Evolutionary conservation across 2,888 invertebrate species (phyloP), one percentile per base, ranked within the genome.

Genomic region (Cheilosia impressa): DNA sequence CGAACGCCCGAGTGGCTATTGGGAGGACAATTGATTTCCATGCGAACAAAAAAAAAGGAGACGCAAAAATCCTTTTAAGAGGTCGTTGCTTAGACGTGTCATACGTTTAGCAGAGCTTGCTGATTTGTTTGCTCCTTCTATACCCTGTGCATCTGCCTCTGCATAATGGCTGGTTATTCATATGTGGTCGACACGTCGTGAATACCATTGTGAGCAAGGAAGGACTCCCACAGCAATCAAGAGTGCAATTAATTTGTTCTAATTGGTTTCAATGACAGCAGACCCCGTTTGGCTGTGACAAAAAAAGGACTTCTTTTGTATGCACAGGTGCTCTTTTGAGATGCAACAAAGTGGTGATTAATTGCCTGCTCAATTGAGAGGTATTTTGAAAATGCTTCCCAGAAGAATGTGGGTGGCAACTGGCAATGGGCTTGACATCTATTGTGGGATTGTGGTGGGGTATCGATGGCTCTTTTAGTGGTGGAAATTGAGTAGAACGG

Each of bases 191-290:
- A 58, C 47, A 24, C 52, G 38, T 71, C 41, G 38, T 13, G 65
- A 6, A 10, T 24, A 24, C 27, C 41, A 58, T 38, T 71, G 58
- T 58, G 34, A 47, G 38, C 2, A 31, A 13, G 27, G 47, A 19
- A 9, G 5, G 7, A 6, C 47, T 22, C 43, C 41, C 34, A 53
- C 58, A 55, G 38, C 73, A 71, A 72, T 72, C 66, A 72, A 55
- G 72, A 41, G 79, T 65, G 79, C 83, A 83, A 79, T 83, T 79
- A 79, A 79, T 83, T 83, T 79, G 63, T 58, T 83, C 72, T 78
- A 83, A 78, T 83, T 83, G 68, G 19, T 52, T 66, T 58, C 47
- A 66, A 68, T 66, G 58, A 38, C 22, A 63, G 34, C 55, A 19
- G 24, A 24, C 27, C 41, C 38, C 43, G 19, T 22, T n/a, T 13